Percentiles rank a stretch among this genome's conserved stretches.
phyloP scores from a whole-genome alignment of 2,113 vertebrate genomes.

The Pollachius pollachius region DNA sequence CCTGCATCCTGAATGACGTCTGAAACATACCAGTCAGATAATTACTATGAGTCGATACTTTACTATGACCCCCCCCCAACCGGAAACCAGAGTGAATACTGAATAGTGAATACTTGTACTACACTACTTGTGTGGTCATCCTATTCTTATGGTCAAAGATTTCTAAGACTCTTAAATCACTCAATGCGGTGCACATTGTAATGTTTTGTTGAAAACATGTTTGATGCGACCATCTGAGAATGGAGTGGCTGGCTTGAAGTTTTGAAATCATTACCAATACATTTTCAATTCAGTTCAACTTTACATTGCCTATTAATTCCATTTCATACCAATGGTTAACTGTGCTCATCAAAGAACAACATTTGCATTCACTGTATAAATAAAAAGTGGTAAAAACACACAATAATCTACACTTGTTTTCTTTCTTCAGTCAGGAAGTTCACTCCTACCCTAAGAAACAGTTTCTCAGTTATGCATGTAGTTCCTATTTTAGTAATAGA shows the following conservation, averaged over 20 bases:
- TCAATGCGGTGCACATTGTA: not conserved
- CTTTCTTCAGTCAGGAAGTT: not conserved
- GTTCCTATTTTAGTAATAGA: constrained; percentile 9
- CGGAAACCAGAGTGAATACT: too few species aligned
- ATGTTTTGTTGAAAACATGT: not conserved
- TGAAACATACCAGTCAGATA: constrained; percentile 17
- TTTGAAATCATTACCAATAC: too few species aligned
- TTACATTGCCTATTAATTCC: too few species aligned
- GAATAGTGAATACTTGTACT: too few species aligned
- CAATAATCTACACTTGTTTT: not conserved
- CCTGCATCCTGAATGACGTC: constrained; percentile 59
- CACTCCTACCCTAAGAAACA: not conserved
- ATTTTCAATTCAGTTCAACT: too few species aligned
- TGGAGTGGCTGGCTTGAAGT: too few species aligned
- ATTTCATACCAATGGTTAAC: not conserved
- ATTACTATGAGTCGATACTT: not conserved
- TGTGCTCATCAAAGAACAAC: not conserved
- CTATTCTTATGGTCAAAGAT: too few species aligned
- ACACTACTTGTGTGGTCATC: too few species aligned
- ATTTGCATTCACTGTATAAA: not conserved
- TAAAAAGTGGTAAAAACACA: not conserved
- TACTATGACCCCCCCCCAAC: too few species aligned
- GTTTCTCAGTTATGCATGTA: too few species aligned
- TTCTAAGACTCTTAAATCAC: too few species aligned
- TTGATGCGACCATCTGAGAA: too few species aligned